Base-by-base conservation (phyloP, 2,797 vertebrate species). In the Clamator glandarius region DNA sequence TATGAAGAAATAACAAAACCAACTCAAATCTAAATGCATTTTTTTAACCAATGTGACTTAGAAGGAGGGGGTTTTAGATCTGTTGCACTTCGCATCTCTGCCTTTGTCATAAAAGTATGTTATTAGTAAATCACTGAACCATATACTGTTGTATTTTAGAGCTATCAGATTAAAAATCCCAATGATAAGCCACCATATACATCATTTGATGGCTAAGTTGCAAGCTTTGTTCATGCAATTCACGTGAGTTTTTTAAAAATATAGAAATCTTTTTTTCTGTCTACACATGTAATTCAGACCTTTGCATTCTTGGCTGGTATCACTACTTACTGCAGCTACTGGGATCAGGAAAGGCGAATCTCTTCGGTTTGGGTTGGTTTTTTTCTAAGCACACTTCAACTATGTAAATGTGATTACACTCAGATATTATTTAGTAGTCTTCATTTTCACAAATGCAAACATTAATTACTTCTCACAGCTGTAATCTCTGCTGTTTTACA, bases 361-460 rank as follows among this genome's bases (percentile, higher is more conserved):
- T 91, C 72, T 76, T 73, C 87, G 68, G 36, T 36, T 23, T 39
- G 39, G 39, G 0, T 33, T 9, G 39, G 39, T 67, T 76, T 41
- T 58, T 36, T 62, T 31, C 59, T 39, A 9, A 73, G 70, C n/a
- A 5, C 55, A 63, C 28, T 82, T 82, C 42, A 59, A 1, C 39
- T 55, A 39, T 89, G 80, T 64, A 87, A 64, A 84, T 80, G 63
- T 90, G 81, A 77, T 94, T 94, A 28, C 48, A 29, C 36, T 82
- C 50, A 25, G 77, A 20, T 84, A 63, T 68, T 86, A 62, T 73
- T 84, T 82, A 82, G 64, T 25, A n/a, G 31, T 67, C 33, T 44
- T 67, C 59, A 18, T 57, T 41, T 64, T 90, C 83, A 63, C 90
- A 52, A 14, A 39, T 29, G 44, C 83, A 89, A 88, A 80, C 88